Percentiles rank a stretch among this genome's conserved stretches.
These are phyloP conservation scores for Drosophila equinoxialis DNA, from an alignment of 1,140 invertebrate genomes.

Conservation along the genomic window DNA sequence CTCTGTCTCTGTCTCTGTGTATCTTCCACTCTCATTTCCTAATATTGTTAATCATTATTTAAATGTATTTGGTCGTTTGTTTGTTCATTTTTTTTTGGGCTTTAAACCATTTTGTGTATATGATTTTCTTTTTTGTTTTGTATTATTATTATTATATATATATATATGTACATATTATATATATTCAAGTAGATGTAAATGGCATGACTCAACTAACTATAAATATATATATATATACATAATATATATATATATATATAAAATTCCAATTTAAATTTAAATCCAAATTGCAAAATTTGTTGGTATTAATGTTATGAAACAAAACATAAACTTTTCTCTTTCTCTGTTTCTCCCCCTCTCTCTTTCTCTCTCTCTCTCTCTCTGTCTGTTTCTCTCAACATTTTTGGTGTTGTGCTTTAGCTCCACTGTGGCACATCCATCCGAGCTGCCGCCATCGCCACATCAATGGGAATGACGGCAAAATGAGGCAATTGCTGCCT, in stretches of 20 bases:
- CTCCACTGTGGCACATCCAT: slow-evolving; percentile 98
- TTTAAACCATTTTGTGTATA: slow-evolving; percentile 18
- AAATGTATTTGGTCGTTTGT: no score
- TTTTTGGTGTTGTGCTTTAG: slow-evolving; percentile 73
- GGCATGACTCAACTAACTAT: slow-evolving; percentile 7
- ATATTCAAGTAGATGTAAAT: slow-evolving; percentile 11
- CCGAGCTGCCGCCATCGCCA: slow-evolving; percentile 97
- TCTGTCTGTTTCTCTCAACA: no score
- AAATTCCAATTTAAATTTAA: not conserved
- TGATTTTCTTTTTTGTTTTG: slow-evolving; percentile 1
- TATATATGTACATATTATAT: not conserved
- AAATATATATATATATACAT: not conserved
- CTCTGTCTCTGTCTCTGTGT: not conserved
- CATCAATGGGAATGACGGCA: slow-evolving; percentile 96
- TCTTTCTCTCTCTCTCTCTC: no score
- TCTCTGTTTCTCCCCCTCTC: slow-evolving; percentile 4
- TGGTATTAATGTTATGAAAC: not conserved
- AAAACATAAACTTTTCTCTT: not conserved
- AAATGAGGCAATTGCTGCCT: slow-evolving; percentile 83
- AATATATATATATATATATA: not conserved
- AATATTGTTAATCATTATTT: slow-evolving; percentile 5
- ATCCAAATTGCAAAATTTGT: not conserved
- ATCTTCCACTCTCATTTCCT: not conserved
- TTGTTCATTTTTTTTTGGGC: slow-evolving; percentile 4
- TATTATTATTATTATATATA: not conserved